Base-by-base conservation (phyloP, 2,888 invertebrate species). In the Iselma pallidipennis region DNA sequence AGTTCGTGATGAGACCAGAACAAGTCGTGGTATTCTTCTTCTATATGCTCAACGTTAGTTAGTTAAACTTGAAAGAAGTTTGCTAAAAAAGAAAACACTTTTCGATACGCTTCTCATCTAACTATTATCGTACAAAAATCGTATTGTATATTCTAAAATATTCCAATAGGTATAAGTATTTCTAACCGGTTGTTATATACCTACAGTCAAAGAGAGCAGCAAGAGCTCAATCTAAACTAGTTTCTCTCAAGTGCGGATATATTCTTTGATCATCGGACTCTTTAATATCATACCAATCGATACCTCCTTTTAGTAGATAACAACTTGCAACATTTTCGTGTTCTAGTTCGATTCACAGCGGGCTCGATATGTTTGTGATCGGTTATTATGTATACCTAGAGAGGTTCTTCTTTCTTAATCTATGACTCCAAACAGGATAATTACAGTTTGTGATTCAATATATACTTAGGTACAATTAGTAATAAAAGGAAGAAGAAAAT, bases 281-380 rank as follows among this genome's bases (percentile, higher is more conserved):
- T 2, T 16, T 37, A 37, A 16, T 37, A 37, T 37, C 7, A 14
- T 37, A 14, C 33, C 33, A 37, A 37, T 37, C 37, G 37, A 37
- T 37, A 16, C 7, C 9, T 37, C 16, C 58, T 66, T 72, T 71
- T 75, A 73, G 71, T 76, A 76, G 75, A 75, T 71, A 74, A 42
- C 42, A 74, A 72, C 73, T 73, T 71, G 74, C 74, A 73, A 75
- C 75, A 74, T 76, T 78, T 76, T 42, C 21, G 21, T 74, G 76
- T 75, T 42, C 42, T 73, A 72, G 76, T 74, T 75, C 70, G 72
- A 71, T 75, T 74, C 75, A 72, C 75, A 77, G 74, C 73, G 71
- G 72, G 73, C 68, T 61, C 60, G 65, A 66, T 65, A 37, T 37
- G 16, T 72, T 68, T 72, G 70, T 66, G 71, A 69, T 65, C 65